Percentiles rank a stretch among this genome's conserved stretches.
These are phyloP conservation scores for Artemia sinica DNA, from an alignment of 2,888 invertebrate species.

Conservation along the genomic window DNA sequence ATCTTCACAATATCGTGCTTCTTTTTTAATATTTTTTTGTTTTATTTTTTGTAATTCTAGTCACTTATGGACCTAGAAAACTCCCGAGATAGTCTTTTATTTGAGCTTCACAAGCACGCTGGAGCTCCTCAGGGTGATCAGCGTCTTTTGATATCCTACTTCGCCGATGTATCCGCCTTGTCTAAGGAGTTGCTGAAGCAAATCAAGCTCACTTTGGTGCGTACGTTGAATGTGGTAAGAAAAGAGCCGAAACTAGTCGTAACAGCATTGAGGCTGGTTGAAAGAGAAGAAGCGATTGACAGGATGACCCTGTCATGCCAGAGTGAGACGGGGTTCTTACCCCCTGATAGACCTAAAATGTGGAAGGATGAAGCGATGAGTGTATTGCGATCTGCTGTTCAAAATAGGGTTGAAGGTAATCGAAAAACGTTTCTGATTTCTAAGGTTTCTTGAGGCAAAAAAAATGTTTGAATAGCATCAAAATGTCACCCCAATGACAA, in stretches of 20 bases:
- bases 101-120: slow-evolving; percentile 55
- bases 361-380: slow-evolving; percentile 70
- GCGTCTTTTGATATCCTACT: slow-evolving; percentile 46
- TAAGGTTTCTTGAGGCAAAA: no score
- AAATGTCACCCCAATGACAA: neutral
- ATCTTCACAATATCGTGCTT: no score
- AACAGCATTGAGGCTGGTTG: slow-evolving; percentile 84
- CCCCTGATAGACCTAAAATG: slow-evolving; percentile 79
- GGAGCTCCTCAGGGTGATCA: slow-evolving; percentile 3
- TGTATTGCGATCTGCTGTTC: slow-evolving; percentile 34
- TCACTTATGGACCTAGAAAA: slow-evolving; percentile 87
- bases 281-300: slow-evolving; percentile 89
- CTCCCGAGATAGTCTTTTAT: slow-evolving; percentile 83
- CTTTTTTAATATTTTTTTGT: no score
- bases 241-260: slow-evolving; percentile 90
- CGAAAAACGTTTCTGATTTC: neutral
- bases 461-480: neutral
- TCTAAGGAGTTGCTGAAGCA: slow-evolving; percentile 78
- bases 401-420: slow-evolving; percentile 29
- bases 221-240: slow-evolving; percentile 80
- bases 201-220: slow-evolving; percentile 65
- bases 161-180: slow-evolving; percentile 80
- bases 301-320: slow-evolving; percentile 61
- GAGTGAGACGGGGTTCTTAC: slow-evolving; percentile 67
- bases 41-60: slow-evolving; percentile 32